Evolutionary conservation across 2,113 vertebrate species (phyloP).

Genomic region (Australoheros scitulus): DNA sequence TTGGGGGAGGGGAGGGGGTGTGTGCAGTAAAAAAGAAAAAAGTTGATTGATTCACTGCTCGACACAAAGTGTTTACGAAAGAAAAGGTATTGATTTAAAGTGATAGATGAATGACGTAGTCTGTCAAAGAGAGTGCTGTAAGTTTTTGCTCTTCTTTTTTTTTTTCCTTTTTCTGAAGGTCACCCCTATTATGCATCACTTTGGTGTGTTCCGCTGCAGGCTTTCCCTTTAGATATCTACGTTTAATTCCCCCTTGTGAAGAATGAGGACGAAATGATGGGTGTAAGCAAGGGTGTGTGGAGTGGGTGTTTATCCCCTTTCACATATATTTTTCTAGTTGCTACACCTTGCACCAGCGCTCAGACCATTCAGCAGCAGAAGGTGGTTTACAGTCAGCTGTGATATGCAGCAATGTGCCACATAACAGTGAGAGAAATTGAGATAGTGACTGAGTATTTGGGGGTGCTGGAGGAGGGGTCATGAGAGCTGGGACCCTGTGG

Average conservation of each 20-base stretch:
- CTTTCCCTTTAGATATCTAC: slow-evolving; percentile 57
- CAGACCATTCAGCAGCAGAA: slow-evolving; percentile 17
- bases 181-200: slow-evolving; percentile 44
- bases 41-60: background rate
- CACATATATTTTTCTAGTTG: background rate
- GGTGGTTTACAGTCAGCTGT: slow-evolving; percentile 58
- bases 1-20: slow-evolving; percentile 2
- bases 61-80: background rate
- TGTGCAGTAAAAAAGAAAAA: background rate
- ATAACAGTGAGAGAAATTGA: slow-evolving; percentile 53
- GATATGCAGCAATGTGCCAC: slow-evolving; percentile 50
- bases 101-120: rapidly evolving
- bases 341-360: slow-evolving; percentile 40
- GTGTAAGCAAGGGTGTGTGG: slow-evolving; percentile 15
- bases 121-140: background rate
- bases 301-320: background rate
- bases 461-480: slow-evolving; percentile 27
- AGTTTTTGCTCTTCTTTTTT: background rate
- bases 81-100: rapidly evolving
- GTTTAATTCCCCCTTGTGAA: slow-evolving; percentile 46
- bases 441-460: background rate
- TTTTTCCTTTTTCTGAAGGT: slow-evolving; percentile 20
- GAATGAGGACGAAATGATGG: slow-evolving; percentile 37
- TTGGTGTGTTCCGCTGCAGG: slow-evolving; percentile 76
- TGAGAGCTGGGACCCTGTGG: slow-evolving; percentile 28